Evolutionary conservation across 35 echinoderm and acorn worm species (phyloP).

Genomic region (Eucidaris tribuloides): DNA sequence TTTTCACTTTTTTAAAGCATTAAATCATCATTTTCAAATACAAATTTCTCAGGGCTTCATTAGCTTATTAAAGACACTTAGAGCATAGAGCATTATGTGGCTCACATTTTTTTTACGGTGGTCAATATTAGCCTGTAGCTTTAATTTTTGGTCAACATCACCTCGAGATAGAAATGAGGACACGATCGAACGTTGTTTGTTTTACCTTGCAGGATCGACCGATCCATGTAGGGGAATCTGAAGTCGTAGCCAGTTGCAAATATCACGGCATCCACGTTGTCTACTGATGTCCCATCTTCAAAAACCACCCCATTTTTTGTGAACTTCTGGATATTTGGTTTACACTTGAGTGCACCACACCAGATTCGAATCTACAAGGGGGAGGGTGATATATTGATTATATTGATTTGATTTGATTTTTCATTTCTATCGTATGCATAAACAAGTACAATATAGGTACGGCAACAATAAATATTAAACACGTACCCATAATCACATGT

Average conservation of each 20-base stretch:
- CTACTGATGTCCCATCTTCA: constrained; percentile 60
- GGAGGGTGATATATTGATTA: too few species aligned
- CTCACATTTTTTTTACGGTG: neutral
- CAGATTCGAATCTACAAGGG: constrained; percentile 37
- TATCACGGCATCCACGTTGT: constrained; percentile 72
- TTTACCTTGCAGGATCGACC: constrained; percentile 55
- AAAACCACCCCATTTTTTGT: constrained; percentile 67
- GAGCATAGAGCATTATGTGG: too few species aligned
- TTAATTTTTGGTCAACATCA: neutral
- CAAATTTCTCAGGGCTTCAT: too few species aligned
- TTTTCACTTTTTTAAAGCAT: too few species aligned
- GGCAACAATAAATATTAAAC: too few species aligned
- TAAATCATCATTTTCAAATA: too few species aligned
- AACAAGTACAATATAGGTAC: too few species aligned
- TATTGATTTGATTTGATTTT: too few species aligned
- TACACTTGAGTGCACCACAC: constrained; percentile 64
- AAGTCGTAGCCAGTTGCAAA: constrained; percentile 79
- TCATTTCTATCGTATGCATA: too few species aligned
- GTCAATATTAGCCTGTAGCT: too few species aligned
- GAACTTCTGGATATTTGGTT: constrained; percentile 62
- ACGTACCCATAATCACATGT: too few species aligned
- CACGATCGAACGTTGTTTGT: neutral
- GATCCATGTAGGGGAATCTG: constrained; percentile 45
- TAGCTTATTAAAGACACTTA: too few species aligned
- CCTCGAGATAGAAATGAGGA: neutral